Conservation (phyloP, 2,888 invertebrate genomes). For the Andricus curvator region DNA sequence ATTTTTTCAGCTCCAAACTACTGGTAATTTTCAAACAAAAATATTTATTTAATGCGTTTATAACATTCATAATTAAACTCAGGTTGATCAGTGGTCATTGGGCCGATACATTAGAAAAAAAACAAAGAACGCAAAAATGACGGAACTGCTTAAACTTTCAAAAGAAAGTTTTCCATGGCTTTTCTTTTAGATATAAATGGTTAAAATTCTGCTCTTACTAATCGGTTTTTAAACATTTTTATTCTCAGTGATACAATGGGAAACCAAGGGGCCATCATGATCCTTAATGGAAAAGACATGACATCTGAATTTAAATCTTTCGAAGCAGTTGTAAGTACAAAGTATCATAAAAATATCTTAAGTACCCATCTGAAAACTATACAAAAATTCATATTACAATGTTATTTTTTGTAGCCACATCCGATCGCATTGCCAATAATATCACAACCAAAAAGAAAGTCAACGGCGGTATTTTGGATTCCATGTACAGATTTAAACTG, state of each 20-base stretch:
- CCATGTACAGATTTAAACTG: not conserved
- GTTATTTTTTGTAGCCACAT: conserved; percentile 88
- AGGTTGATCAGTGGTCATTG: no score
- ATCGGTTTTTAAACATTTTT: not conserved
- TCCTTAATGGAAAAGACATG: conserved; percentile 94
- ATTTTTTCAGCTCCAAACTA: conserved; percentile 99
- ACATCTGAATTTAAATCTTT: conserved; percentile 94
- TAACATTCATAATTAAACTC: no score
- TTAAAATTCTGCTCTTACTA: not conserved
- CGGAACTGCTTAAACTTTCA: no score
- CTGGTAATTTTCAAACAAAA: conserved; percentile 84
- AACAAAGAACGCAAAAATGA: no score
- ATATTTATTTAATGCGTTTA: no score
- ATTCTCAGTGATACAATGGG: conserved; percentile 96
- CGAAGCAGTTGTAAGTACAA: conserved; percentile 92
- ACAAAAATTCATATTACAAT: not conserved
- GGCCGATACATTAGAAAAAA: no score
- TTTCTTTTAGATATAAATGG: no score
- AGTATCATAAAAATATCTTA: no score
- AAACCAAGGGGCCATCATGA: conserved; percentile 98
- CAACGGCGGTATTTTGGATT: conserved; percentile 48
- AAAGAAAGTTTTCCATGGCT: no score
- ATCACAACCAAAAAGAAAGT: conserved; percentile 75
- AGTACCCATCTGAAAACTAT: conserved; percentile 44
- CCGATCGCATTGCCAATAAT: conserved; percentile 97